Percentiles rank a stretch among this genome's conserved stretches.
Conservation (phyloP, 2,113 vertebrate genomes). For the Corythoichthys haematopterus region DNA sequence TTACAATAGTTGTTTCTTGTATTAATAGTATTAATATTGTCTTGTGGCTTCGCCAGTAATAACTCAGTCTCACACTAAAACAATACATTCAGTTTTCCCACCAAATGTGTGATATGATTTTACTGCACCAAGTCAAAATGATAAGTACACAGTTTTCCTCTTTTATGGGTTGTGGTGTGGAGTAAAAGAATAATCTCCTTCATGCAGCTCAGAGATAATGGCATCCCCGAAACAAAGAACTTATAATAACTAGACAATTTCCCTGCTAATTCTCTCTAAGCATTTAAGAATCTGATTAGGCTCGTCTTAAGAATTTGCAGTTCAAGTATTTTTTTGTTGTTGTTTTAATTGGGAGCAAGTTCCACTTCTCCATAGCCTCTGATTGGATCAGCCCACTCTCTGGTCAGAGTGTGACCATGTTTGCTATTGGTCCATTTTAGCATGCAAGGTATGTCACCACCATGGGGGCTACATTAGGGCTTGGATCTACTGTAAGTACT, state of each 20-base stretch:
- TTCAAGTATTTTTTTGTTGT: slow-evolving; percentile 15
- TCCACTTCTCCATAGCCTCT: slow-evolving; percentile 23
- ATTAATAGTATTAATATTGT: background rate
- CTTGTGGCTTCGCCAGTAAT: slow-evolving; percentile 17
- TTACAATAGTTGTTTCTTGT: background rate
- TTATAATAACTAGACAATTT: slow-evolving; percentile 56
- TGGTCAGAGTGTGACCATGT: slow-evolving; percentile 37
- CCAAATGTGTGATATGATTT: slow-evolving; percentile 7
- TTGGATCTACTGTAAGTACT: slow-evolving; percentile 17
- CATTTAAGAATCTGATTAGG: slow-evolving; percentile 53
- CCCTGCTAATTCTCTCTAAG: slow-evolving; percentile 49
- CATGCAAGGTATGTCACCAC: slow-evolving; percentile 51
- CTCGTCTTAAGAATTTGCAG: slow-evolving; percentile 30
- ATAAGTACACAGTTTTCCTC: slow-evolving; percentile 29
- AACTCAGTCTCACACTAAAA: background rate
- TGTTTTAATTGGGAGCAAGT: slow-evolving; percentile 20
- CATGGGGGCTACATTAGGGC: slow-evolving; percentile 28
- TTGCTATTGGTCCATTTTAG: slow-evolving; percentile 51
- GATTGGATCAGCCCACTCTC: slow-evolving; percentile 60
- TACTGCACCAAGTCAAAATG: slow-evolving; percentile 25
- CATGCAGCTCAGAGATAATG: slow-evolving; percentile 49
- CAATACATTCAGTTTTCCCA: slow-evolving; percentile 19
- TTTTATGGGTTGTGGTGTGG: slow-evolving; percentile 25
- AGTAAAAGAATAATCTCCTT: slow-evolving; percentile 51
- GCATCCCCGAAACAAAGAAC: slow-evolving; percentile 51